Evolutionary conservation across 2,888 invertebrate genomes (phyloP), one percentile per base, ranked within the genome.

Genomic region (Eudemis profundana): DNA sequence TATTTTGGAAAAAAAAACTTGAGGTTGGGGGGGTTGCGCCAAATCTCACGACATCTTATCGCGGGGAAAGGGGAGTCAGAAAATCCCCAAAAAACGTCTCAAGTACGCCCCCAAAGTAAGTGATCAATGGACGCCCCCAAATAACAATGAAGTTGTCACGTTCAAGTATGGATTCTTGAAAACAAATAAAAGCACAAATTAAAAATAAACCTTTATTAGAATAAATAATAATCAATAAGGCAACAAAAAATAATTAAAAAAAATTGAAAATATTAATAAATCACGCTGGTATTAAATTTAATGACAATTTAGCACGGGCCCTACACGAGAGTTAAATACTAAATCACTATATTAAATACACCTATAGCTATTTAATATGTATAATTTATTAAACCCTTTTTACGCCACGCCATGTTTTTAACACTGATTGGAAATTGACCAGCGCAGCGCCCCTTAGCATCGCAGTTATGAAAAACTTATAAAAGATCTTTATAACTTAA

Each of bases 171-270:
- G 46, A 5, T 14, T 4, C 4, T 14, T 29, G 1, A 57, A 68
- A 70, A 70, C 73, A 74, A 73, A 70, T 74, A 68, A 71, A 71
- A 61, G 66, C 66, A 67, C 75, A 72, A 74, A 77, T 71, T 62
- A 57, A 66, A 76, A 79, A 79, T 76, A 83, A 79, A 78, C 72
- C 70, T 84, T 85, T 83, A 83, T 81, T 83, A 83, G 77, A 84
- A 83, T 83, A 83, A 78, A 79, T 79, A 78, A 74, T 68, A 72
- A 72, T 69, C 78, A 81, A 75, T 69, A 71, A 75, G 73, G 60
- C 67, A 81, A 78, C 75, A 77, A 76, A 76, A 74, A 76, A 57
- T 63, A 71, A 66, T 44, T 61, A 70, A 74, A 74, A 67, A 70
- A 68, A 70, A 71, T 70, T 67, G 73, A 71, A 69, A 72, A 73